Evolutionary conservation across 2,888 invertebrate species (phyloP).

Genomic region (Octonoba sinensis): DNA sequence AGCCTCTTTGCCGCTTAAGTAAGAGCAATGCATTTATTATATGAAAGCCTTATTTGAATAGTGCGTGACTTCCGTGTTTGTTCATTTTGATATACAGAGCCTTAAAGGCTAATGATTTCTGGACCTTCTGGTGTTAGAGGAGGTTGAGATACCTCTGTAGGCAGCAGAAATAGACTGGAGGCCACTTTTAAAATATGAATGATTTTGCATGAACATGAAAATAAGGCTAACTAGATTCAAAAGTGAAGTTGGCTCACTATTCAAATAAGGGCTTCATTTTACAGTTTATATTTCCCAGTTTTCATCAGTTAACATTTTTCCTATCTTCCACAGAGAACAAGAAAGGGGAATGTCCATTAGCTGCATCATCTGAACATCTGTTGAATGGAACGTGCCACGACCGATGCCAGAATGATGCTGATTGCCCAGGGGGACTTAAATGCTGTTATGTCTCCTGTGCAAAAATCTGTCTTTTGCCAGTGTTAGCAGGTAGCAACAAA

Average conservation of each 20-base stretch:
- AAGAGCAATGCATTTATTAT: constrained; percentile 67
- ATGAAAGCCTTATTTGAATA: background rate
- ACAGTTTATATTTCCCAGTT: no score
- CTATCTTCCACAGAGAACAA: constrained; percentile 33
- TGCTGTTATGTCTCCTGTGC: constrained; percentile 87
- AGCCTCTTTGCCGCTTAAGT: constrained; percentile 79
- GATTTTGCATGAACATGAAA: no score
- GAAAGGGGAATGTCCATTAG: constrained; percentile 29
- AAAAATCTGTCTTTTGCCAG: constrained; percentile 76
- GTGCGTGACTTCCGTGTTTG: background rate
- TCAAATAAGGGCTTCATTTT: no score
- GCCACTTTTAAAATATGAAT: no score
- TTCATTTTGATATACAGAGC: no score
- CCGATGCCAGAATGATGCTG: constrained; percentile 85
- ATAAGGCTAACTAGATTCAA: no score
- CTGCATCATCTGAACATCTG: constrained; percentile 19
- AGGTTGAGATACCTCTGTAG: no score
- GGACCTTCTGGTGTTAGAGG: no score
- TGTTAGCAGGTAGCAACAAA: constrained; percentile 15
- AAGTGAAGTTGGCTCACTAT: no score
- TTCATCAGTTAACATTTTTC: background rate
- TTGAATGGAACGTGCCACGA: constrained; percentile 77
- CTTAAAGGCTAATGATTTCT: no score
- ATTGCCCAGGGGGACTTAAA: constrained; percentile 83
- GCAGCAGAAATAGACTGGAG: no score